Percentiles rank a stretch among this genome's conserved stretches.
These are phyloP conservation scores for Cephus pygmeus DNA, from an alignment of 2,888 invertebrate genomes.

Conservation along the genomic window DNA sequence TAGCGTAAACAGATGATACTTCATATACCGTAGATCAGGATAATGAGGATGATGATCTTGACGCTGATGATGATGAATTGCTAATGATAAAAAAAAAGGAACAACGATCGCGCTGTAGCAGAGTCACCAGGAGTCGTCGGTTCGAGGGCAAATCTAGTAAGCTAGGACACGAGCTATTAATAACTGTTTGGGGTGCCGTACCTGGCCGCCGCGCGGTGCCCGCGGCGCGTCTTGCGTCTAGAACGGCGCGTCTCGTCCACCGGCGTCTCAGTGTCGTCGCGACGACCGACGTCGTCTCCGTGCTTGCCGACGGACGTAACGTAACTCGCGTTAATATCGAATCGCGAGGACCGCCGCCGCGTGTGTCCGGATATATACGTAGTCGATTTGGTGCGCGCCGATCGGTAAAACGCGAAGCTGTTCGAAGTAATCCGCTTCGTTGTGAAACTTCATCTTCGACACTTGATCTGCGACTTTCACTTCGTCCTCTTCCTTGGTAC, in stretches of 20 bases:
- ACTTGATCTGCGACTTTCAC: not conserved
- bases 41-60: not conserved
- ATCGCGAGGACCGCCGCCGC: not conserved
- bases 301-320: conserved; percentile 19
- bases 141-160: conserved; percentile 62
- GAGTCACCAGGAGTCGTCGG: conserved; percentile 32
- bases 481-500: not conserved
- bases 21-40: not conserved
- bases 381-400: not conserved
- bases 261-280: conserved; percentile 65
- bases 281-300: conserved; percentile 53
- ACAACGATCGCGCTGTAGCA: not conserved
- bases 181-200: conserved; percentile 65
- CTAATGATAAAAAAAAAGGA: not conserved
- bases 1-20: not conserved
- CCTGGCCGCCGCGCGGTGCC: conserved; percentile 58
- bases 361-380: not conserved
- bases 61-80: not conserved
- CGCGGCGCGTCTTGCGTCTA: conserved; percentile 47
- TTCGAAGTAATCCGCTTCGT: not conserved
- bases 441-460: not conserved
- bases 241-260: conserved; percentile 57
- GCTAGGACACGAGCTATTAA: conserved; percentile 65
- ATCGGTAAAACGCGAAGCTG: not conserved
- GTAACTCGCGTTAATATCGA: conserved; percentile 8